phyloP scores from a whole-genome alignment of 2,797 vertebrate species.

The Rhinichthys osculus region DNA sequence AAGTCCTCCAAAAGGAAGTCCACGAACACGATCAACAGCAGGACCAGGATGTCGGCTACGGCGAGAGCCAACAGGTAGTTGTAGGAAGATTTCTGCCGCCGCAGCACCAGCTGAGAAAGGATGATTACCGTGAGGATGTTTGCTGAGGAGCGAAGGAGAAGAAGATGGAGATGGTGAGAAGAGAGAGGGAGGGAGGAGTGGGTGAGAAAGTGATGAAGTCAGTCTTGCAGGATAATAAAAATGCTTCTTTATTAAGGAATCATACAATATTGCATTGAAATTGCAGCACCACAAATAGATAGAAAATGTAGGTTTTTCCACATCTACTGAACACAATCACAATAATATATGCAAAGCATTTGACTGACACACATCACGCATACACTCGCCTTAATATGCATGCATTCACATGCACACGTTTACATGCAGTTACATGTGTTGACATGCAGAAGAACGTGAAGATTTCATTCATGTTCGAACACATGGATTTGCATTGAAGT shows the following conservation, averaged over 20 bases:
- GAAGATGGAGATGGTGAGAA: neutral
- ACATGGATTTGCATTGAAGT: neutral
- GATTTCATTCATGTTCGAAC: neutral
- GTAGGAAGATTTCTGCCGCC: conserved; percentile 97
- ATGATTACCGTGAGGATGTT: conserved; percentile 97
- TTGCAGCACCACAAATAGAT: neutral
- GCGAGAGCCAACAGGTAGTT: conserved; percentile 96
- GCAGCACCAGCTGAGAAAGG: conserved; percentile 93
- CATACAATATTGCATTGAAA: neutral
- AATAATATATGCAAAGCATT: neutral
- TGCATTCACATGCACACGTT: neutral
- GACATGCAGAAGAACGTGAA: neutral
- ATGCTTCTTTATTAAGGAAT: neutral
- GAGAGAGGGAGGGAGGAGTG: conserved; percentile 34
- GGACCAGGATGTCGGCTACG: conserved; percentile 92
- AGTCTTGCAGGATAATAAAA: neutral
- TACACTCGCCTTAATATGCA: neutral
- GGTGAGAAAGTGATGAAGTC: conserved; percentile 36
- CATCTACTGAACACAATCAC: neutral
- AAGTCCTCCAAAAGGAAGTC: conserved; percentile 97
- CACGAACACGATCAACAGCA: conserved; percentile 95
- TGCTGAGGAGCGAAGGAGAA: conserved; percentile 76
- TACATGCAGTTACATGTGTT: neutral
- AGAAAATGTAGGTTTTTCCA: neutral
- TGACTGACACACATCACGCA: neutral